Evolutionary conservation across 2,888 invertebrate species (phyloP).

Genomic region (Psococerastis gibbosa): DNA sequence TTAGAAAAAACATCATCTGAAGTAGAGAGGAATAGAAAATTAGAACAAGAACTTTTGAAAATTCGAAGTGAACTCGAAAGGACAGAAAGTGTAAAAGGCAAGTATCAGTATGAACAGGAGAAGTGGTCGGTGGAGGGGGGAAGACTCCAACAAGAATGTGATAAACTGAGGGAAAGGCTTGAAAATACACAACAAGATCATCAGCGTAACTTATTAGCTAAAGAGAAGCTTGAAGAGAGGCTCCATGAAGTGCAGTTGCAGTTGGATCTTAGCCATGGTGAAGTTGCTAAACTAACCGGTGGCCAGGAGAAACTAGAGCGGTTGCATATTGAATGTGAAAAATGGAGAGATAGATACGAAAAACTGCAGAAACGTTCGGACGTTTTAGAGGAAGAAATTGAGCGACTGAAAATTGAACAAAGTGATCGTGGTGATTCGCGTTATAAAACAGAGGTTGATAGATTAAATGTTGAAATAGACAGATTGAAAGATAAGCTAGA

Average conservation of each 20-base stretch:
- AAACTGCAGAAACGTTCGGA: constrained; percentile 56
- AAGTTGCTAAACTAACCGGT: constrained; percentile 51
- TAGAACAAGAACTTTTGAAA: constrained; percentile 43
- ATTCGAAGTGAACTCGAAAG: constrained; percentile 51
- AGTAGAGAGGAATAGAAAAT: constrained; percentile 53
- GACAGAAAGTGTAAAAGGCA: constrained; percentile 55
- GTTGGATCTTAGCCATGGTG: constrained; percentile 58
- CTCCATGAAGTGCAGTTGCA: constrained; percentile 65
- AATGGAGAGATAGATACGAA: constrained; percentile 69
- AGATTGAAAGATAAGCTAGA: constrained; percentile 69
- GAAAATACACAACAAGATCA: constrained; percentile 55
- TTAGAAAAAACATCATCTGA: constrained; percentile 65
- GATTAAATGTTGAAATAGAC: constrained; percentile 59
- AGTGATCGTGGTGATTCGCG: constrained; percentile 36
- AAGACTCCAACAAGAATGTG: constrained; percentile 33
- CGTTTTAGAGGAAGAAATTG: constrained; percentile 51
- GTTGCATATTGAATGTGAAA: constrained; percentile 74
- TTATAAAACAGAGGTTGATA: constrained; percentile 18
- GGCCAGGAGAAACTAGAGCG: constrained; percentile 67
- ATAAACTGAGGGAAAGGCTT: constrained; percentile 55
- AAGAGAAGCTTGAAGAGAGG: constrained; percentile 50
- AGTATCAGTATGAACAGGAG: constrained; percentile 58
- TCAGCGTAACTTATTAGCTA: constrained; percentile 41
- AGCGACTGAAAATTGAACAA: constrained; percentile 50
- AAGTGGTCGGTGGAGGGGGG: constrained; percentile 39